Conservation (phyloP, 2,797 vertebrate genomes). For the Melanotaenia boesemani region DNA sequence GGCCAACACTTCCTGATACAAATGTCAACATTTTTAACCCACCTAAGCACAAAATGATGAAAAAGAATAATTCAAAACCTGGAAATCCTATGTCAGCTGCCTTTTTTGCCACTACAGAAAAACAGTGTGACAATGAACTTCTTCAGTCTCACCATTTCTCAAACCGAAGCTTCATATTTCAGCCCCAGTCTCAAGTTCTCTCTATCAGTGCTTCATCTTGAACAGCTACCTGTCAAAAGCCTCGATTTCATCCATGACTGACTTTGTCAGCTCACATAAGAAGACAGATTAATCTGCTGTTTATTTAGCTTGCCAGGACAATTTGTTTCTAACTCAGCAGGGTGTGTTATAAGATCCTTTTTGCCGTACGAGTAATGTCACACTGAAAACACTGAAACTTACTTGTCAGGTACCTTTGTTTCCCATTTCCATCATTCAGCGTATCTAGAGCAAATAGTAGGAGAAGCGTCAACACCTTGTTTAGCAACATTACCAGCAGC, state of each 20-base stretch:
- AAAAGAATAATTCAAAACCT: neutral
- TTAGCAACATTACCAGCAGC: slow-evolving; percentile 57
- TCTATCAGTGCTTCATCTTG: slow-evolving; percentile 54
- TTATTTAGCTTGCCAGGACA: slow-evolving; percentile 72
- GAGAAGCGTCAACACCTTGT: slow-evolving; percentile 51
- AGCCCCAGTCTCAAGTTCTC: slow-evolving; percentile 49
- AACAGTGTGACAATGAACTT: neutral
- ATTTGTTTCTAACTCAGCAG: slow-evolving; percentile 60
- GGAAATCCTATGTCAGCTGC: neutral
- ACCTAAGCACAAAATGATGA: slow-evolving; percentile 9
- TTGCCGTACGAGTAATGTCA: slow-evolving; percentile 66
- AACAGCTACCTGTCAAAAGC: slow-evolving; percentile 63
- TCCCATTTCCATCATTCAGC: slow-evolving; percentile 75
- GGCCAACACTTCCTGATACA: slow-evolving; percentile 29
- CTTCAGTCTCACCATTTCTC: slow-evolving; percentile 24
- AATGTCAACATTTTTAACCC: slow-evolving; percentile 23
- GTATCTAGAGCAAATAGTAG: slow-evolving; percentile 30
- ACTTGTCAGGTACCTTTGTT: slow-evolving; percentile 73
- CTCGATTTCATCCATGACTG: slow-evolving; percentile 69
- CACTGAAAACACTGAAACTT: slow-evolving; percentile 68
- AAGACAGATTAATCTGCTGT: slow-evolving; percentile 74
- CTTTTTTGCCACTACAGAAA: neutral
- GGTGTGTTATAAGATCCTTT: slow-evolving; percentile 65
- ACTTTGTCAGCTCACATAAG: slow-evolving; percentile 60
- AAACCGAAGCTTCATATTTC: slow-evolving; percentile 46